Base-by-base conservation (phyloP, 1,140 invertebrate species). In the Diorhabda sublineata region DNA sequence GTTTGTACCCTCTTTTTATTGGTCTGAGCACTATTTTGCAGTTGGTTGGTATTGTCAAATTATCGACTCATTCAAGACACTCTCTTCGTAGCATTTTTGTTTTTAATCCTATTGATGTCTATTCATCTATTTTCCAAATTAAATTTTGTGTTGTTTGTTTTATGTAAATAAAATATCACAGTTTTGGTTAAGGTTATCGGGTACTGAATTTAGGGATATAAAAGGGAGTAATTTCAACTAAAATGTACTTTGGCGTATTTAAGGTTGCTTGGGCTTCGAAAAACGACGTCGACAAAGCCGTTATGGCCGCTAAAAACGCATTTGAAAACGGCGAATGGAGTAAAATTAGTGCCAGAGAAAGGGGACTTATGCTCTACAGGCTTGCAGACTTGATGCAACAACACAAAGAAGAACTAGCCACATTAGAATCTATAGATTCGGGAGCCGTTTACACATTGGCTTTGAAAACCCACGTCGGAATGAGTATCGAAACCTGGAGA, bases 391-490 rank as follows among this genome's bases (percentile, higher is more conserved):
- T 98, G 45, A 97, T 98, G 95, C 94, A 97, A 71, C 80, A 93
- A 73, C 90, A 98, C 78, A 94, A 94, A 81, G 95, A 97, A 80
- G 96, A 98, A 77, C 83, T 98, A 72, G 96, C 96, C 0, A 97
- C 95, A 1, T 89, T 98, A 5, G 96, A 98, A 78, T 90, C 89
- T 0, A 85, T 98, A 4, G 96, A 98, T 80, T 96, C 94, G 0
- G 96, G 96, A 4, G 96, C 96, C 1, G 96, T 98, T 0, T 98
- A 98, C 80, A 98, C 96, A 0, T 82, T 98, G 42, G 96, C 96
- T 0, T 77, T 98, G 5, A 98, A 98, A 79, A 98, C 96, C 0
- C 96, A 96, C 78, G 82, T 97, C 5, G 94, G 94, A 42, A 97
- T 97, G 94, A 95, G 92, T 2, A 95, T 97, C 58, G 94, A 96